phyloP scores from a whole-genome alignment of 2,797 vertebrate genomes.

The Linurgus olivaceus region DNA sequence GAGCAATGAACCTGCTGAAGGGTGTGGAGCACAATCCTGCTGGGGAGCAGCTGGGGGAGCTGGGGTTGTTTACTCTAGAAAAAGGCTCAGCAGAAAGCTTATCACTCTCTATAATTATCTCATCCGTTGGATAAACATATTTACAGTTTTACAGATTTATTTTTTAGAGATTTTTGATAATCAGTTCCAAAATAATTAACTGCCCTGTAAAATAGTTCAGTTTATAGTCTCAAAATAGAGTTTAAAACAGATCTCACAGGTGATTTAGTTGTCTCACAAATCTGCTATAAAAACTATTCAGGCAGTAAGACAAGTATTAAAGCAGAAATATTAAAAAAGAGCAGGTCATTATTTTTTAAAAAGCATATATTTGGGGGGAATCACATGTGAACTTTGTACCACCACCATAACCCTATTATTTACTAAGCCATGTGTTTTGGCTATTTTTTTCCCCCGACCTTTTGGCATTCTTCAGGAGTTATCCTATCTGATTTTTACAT shows the following conservation, averaged over 20 bases:
- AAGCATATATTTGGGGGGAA: not conserved
- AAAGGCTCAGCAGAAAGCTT: not conserved
- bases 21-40: not conserved
- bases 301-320: not conserved
- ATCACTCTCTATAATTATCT: no score
- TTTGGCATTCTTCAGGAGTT: not conserved
- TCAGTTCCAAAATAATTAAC: not conserved
- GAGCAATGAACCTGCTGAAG: not conserved
- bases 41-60: not conserved
- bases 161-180: not conserved
- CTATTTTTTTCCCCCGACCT: not conserved
- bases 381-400: not conserved
- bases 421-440: not conserved
- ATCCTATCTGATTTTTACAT: not conserved
- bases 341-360: not conserved
- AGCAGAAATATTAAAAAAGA: not conserved
- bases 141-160: not conserved
- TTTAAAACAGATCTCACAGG: not conserved
- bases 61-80: not conserved
- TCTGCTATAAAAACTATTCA: not conserved
- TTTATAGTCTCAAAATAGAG: not conserved
- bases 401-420: not conserved
- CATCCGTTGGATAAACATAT: not conserved
- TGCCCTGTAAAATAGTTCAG: not conserved
- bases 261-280: not conserved